Conservation (phyloP, 2,888 invertebrate species). For the Oxycera nigricornis region DNA sequence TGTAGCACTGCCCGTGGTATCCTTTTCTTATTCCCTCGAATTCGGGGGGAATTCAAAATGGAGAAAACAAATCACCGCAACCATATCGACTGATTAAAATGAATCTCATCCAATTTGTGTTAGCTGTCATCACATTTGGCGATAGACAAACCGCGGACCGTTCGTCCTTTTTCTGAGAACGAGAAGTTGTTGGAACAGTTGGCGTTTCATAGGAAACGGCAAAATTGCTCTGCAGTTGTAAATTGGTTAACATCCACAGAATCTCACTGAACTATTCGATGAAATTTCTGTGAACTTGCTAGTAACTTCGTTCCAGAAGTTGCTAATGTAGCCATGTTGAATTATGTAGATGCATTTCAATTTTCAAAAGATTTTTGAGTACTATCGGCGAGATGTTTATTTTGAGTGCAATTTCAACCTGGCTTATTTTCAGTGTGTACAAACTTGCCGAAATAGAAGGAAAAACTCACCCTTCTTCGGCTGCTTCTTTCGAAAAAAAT, state of each 20-base stretch:
- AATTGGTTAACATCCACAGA: constrained; percentile 12
- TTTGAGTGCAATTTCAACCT: too few relatives aligned
- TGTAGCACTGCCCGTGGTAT: background rate
- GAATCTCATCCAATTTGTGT: constrained; percentile 45
- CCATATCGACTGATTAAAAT: constrained; percentile 44
- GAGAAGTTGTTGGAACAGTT: constrained; percentile 21
- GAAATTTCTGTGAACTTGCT: too few relatives aligned
- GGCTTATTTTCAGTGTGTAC: too few relatives aligned
- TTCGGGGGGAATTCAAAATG: background rate
- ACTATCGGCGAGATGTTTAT: too few relatives aligned
- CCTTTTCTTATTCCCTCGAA: background rate
- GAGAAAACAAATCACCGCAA: constrained; percentile 40
- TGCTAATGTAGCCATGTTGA: too few relatives aligned
- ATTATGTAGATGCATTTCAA: too few relatives aligned
- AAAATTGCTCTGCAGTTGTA: background rate
- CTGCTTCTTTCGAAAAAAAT: background rate
- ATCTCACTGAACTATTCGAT: too few relatives aligned
- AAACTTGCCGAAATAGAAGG: too few relatives aligned
- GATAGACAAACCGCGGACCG: background rate
- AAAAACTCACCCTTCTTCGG: constrained; percentile 9
- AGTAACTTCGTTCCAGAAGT: too few relatives aligned
- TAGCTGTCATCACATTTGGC: constrained; percentile 44
- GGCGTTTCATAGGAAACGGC: constrained; percentile 6
- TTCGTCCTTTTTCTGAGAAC: constrained; percentile 7
- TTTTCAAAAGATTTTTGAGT: too few relatives aligned